A percentile compares a stretch with the other conserved stretches of the same genome.
Conservation (phyloP, 2,113 vertebrate genomes). For the Patagioenas fasciata region DNA sequence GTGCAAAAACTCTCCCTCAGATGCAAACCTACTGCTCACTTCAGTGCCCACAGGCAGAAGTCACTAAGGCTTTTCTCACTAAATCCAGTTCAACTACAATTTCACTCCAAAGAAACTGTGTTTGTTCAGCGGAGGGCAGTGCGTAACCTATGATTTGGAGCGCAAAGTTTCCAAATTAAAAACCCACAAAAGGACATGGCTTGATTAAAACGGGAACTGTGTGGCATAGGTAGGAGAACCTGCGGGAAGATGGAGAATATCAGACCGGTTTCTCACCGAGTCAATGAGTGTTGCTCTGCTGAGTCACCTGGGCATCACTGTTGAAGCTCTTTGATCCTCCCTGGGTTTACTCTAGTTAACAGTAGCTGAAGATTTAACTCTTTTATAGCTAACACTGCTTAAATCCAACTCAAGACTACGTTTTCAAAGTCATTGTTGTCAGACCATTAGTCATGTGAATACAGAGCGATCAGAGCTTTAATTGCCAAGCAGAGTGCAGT, state of each 20-base stretch:
- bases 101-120: neutral
- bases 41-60: neutral
- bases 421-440: neutral
- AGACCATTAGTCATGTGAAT: neutral
- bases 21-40: neutral
- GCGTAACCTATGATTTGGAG: neutral
- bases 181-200: neutral
- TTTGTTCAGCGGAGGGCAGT: neutral
- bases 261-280: neutral
- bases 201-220: neutral
- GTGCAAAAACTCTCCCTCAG: neutral
- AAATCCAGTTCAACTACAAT: neutral
- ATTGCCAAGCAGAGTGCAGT: neutral
- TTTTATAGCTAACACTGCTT: neutral
- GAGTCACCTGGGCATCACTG: neutral
- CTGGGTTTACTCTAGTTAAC: neutral
- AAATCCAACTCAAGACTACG: neutral
- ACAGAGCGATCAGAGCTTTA: neutral
- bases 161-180: slow-evolving; percentile 5
- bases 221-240: neutral
- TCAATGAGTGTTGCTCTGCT: neutral
- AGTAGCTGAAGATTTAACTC: slow-evolving; percentile 13
- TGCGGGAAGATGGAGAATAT: neutral
- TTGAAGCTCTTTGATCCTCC: neutral
- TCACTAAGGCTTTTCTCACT: neutral